phyloP scores from a whole-genome alignment of 2,113 vertebrate species.

The Pedionomus torquatus region DNA sequence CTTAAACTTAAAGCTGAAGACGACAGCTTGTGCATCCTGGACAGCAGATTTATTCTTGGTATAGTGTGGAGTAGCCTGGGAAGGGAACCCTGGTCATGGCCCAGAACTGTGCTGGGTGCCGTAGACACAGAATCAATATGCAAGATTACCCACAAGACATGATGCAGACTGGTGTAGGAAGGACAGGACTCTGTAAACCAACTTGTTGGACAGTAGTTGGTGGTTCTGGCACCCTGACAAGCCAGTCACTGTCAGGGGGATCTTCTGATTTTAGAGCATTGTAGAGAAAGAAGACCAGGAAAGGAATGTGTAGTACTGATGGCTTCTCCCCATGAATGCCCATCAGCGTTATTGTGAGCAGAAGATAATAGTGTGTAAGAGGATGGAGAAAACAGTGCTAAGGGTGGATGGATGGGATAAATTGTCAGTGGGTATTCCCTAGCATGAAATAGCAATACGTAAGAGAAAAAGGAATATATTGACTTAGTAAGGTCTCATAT shows the following conservation, averaged over 20 bases:
- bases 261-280: background rate
- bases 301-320: accelerated
- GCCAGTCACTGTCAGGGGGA: background rate
- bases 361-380: background rate
- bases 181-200: background rate
- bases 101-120: background rate
- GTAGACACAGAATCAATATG: background rate
- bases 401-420: background rate
- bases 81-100: background rate
- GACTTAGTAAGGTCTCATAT: background rate
- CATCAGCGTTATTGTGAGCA: background rate
- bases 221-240: background rate
- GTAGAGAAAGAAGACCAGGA: background rate
- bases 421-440: background rate
- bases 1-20: background rate
- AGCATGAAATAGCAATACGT: background rate
- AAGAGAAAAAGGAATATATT: background rate
- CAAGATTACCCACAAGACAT: background rate
- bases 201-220: background rate
- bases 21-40: background rate
- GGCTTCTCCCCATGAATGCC: background rate
- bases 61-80: background rate
- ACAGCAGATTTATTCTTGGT: background rate
- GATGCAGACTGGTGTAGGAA: background rate
- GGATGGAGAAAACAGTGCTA: background rate